A percentile compares a stretch with the other conserved stretches of the same genome.
Evolutionary conservation across 2,113 vertebrate species (phyloP).

Genomic region (Vulpes lagopus): DNA sequence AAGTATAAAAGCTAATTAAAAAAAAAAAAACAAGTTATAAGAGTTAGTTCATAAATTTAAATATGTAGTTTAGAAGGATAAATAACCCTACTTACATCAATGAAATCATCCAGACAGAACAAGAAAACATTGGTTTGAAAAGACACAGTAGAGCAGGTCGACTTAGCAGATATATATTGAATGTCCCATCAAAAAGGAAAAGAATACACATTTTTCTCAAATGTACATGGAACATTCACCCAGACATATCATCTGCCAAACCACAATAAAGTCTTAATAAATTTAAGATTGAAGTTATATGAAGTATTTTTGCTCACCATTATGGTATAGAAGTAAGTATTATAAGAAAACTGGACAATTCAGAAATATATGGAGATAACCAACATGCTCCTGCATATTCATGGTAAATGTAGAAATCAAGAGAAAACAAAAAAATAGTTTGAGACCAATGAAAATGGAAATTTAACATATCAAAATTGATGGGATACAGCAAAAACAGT

Average conservation of each 20-base stretch:
- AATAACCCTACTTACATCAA: background rate
- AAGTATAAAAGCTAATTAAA: background rate
- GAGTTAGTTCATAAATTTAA: background rate
- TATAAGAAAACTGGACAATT: background rate
- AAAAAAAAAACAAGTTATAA: background rate
- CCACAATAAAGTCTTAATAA: background rate
- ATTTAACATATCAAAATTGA: background rate
- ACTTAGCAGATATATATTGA: background rate
- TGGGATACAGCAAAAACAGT: background rate
- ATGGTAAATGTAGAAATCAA: background rate
- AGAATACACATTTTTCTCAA: background rate
- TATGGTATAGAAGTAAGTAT: background rate
- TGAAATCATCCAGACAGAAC: background rate
- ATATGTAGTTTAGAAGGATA: background rate
- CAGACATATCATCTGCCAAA: background rate
- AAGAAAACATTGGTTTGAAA: background rate
- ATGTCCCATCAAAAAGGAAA: background rate
- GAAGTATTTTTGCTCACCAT: background rate
- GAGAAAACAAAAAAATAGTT: background rate
- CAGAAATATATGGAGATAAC: background rate
- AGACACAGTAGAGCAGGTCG: too few species aligned
- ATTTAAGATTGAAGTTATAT: background rate
- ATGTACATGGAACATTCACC: background rate
- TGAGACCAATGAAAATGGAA: background rate
- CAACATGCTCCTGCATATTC: background rate